These are phyloP conservation scores for Melanerpes formicivorus DNA, from an alignment of 2,113 vertebrate genomes.

Conservation along the genomic window DNA sequence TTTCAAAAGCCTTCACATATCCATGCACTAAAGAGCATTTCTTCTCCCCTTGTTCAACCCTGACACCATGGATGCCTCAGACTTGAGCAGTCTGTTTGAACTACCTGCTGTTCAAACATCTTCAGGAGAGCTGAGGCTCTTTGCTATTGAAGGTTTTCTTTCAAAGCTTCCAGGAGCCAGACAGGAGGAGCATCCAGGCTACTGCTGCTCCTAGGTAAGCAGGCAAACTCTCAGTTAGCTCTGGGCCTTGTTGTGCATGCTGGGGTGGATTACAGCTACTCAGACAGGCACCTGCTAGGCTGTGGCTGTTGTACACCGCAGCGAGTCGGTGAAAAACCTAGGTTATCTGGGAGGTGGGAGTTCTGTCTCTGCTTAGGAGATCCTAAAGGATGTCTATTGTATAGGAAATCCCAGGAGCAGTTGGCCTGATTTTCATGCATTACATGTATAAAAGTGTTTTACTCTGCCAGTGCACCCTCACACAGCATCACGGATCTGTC, in stretches of 20 bases:
- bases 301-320: not conserved
- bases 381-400: not conserved
- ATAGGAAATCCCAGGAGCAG: not conserved
- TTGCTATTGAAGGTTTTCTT: slow-evolving; percentile 22
- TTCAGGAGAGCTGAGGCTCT: slow-evolving; percentile 45
- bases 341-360: not conserved
- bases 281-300: not conserved
- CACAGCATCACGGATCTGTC: not conserved
- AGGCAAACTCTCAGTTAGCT: not conserved
- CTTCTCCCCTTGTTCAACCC: slow-evolving; percentile 13
- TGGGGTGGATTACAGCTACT: not conserved
- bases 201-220: not conserved
- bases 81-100: slow-evolving; percentile 53
- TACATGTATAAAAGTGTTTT: not conserved
- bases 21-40: slow-evolving; percentile 52
- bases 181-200: not conserved
- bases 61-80: slow-evolving; percentile 23
- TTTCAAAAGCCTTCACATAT: slow-evolving; percentile 37
- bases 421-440: not conserved
- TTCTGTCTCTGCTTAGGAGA: not conserved
- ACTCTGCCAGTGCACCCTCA: not conserved
- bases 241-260: not conserved
- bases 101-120: slow-evolving; percentile 40
- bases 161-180: slow-evolving; percentile 10
- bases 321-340: not conserved